phyloP scores from a whole-genome alignment of 2,888 invertebrate species.

The Pristionchus arcanus region DNA sequence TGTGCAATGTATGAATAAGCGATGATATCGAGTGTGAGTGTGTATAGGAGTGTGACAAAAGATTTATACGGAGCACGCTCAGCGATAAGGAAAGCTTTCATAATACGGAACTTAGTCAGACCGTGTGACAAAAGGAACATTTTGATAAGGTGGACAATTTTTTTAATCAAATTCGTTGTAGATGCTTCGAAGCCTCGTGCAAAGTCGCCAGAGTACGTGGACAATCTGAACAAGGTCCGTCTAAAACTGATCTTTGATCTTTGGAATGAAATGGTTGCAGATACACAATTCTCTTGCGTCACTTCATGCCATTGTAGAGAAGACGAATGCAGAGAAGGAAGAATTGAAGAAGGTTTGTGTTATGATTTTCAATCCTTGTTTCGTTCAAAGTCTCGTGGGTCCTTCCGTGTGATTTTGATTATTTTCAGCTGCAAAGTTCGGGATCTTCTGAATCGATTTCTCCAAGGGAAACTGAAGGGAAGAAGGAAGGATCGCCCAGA shows the following conservation, averaged over 20 bases:
- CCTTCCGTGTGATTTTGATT: neutral
- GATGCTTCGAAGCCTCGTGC: slow-evolving; percentile 13
- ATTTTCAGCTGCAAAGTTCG: neutral
- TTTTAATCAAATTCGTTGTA: neutral
- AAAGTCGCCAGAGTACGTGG: slow-evolving; percentile 39
- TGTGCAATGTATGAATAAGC: neutral
- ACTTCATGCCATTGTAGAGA: neutral
- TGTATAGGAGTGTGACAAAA: no score
- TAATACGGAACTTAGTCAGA: neutral
- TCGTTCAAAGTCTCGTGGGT: neutral
- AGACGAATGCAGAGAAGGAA: slow-evolving; percentile 39
- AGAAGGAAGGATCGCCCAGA: slow-evolving; percentile 8
- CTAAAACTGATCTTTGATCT: slow-evolving; percentile 17
- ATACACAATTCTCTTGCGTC: slow-evolving; percentile 6
- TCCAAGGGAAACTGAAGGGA: neutral
- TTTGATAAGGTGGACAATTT: neutral
- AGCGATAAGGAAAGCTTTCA: neutral
- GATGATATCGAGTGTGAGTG: neutral
- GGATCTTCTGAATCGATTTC: neutral
- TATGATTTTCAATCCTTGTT: neutral
- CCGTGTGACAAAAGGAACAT: neutral
- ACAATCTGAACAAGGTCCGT: slow-evolving; percentile 11
- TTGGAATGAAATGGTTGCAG: neutral
- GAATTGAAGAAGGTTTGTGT: slow-evolving; percentile 21
- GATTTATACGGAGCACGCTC: neutral